Evolutionary conservation across 2,888 invertebrate genomes (phyloP).

Genomic region (Euzetes globulus): DNA sequence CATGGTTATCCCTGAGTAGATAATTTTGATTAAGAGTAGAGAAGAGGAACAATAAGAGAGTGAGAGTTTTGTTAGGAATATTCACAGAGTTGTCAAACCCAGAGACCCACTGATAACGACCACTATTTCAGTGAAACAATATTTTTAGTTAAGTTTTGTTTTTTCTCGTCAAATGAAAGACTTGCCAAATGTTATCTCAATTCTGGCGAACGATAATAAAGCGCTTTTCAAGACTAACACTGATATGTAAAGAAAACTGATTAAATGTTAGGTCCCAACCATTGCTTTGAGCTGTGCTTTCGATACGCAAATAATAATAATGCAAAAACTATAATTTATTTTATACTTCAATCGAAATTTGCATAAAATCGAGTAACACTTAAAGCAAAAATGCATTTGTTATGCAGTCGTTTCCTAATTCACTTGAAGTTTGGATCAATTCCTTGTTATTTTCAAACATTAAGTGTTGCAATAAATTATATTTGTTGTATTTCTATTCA

Average conservation of each 20-base stretch:
- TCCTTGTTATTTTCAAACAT: neutral
- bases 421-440: neutral
- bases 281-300: no score
- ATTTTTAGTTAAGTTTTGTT: neutral
- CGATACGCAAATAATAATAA: no score
- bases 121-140: neutral
- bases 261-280: no score
- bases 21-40: neutral
- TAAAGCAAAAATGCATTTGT: neutral
- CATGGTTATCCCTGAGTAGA: neutral
- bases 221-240: no score
- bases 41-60: neutral
- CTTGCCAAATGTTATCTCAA: neutral
- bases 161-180: no score
- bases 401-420: no score
- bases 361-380: neutral
- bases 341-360: no score
- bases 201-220: no score
- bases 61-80: neutral
- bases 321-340: no score
- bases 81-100: neutral
- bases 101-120: neutral
- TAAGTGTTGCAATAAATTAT: neutral
- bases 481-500: neutral
- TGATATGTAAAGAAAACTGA: no score